Conservation (phyloP, 2,888 invertebrate genomes). For the Apamea sordens region DNA sequence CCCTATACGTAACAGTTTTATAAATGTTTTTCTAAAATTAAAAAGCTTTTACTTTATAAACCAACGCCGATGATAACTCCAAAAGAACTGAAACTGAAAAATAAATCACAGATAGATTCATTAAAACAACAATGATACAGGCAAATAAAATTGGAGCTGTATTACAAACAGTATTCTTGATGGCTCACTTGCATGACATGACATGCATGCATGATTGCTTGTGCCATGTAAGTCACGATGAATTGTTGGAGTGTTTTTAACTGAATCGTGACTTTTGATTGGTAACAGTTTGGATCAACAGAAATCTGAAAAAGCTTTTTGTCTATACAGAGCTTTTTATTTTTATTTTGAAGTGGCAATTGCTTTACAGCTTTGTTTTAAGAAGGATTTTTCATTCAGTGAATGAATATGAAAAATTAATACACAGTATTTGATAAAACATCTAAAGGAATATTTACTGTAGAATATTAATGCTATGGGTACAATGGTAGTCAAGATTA, state of each 20-base stretch:
- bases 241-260: slow-evolving; percentile 32
- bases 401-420: background rate
- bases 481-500: background rate
- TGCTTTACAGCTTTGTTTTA: slow-evolving; percentile 7
- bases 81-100: background rate
- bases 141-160: background rate
- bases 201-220: background rate
- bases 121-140: slow-evolving; percentile 2
- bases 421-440: background rate
- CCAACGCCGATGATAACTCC: too few relatives aligned
- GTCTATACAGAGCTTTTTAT: slow-evolving; percentile 2
- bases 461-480: background rate
- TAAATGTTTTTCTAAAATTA: background rate
- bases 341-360: slow-evolving; percentile 3
- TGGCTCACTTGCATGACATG: slow-evolving; percentile 18
- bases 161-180: slow-evolving; percentile 36
- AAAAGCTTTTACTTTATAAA: background rate
- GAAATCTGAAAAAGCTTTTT: slow-evolving; percentile 41
- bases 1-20: background rate
- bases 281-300: slow-evolving; percentile 60
- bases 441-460: background rate
- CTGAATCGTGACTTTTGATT: slow-evolving; percentile 55
- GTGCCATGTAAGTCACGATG: slow-evolving; percentile 23
- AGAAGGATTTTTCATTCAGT: background rate
- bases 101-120: background rate